Base-by-base conservation (phyloP, 2,888 invertebrate genomes). In the Mechanitis mazaeus region DNA sequence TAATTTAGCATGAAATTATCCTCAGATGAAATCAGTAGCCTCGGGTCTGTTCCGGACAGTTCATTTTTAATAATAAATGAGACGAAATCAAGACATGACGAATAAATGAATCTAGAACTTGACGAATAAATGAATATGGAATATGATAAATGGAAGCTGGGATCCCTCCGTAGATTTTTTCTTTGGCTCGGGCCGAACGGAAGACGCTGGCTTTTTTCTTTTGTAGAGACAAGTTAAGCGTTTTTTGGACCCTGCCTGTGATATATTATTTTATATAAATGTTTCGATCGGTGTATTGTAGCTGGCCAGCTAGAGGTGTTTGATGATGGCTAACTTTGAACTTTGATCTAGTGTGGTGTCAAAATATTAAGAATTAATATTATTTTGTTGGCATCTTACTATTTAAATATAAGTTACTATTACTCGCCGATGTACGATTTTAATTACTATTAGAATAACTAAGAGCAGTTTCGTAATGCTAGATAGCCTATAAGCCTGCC, bases 41-140 rank as follows among this genome's bases (percentile, higher is more conserved):
- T 78, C 76, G 75, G 80, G 80, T 83, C 87, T 91, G 90, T 79
- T 84, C 73, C 75, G 83, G 91, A 91, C 91, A 91, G 90, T 88
- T 91, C 91, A 91, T 91, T 91, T 91, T 91, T 90, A 91, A 90
- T 91, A 91, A 90, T 90, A 91, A 91, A 91, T 90, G 90, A 90
- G 89, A 89, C 84, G 90, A 90, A 91, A 91, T 91, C 90, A 90
- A 90, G 90, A 90, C 88, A 87, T 88, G 90, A 90, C 90, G 90
- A 90, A 91, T 90, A 91, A 91, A 91, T 91, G 91, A 91, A 90
- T 90, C 90, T 88, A 89, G 90, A 87, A 91, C 90, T 90, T 88
- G 91, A 90, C 90, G 90, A 90, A 90, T 89, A 90, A 90, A 90
- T 90, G 90, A 90, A 90, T 90, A 90, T 90, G 89, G 90, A 90